Conservation (phyloP, 2,888 invertebrate genomes). For the Trileptium ribeirensis region DNA sequence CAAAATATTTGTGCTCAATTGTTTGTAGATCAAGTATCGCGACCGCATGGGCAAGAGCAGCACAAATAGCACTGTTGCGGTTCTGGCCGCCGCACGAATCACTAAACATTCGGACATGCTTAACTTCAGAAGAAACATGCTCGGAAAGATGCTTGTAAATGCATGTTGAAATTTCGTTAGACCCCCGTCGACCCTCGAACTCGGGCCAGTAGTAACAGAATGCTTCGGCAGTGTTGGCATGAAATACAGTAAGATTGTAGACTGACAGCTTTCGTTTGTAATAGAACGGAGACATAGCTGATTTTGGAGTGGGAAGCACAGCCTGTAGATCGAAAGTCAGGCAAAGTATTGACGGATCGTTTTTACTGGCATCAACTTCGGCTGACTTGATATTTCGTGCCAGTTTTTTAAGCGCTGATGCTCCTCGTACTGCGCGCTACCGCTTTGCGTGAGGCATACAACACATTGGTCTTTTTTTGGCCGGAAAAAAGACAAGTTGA, state of each 20-base stretch:
- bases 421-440: no score
- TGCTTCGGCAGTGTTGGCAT: background rate
- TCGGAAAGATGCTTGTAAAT: background rate
- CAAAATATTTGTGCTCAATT: conserved; percentile 1
- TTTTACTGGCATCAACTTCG: background rate
- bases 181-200: background rate
- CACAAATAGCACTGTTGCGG: background rate
- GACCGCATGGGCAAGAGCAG: background rate
- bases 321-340: background rate
- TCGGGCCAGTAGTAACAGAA: background rate
- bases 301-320: background rate
- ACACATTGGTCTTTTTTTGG: background rate
- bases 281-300: background rate
- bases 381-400: background rate
- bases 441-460: no score
- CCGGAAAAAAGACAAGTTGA: background rate
- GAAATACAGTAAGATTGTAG: background rate
- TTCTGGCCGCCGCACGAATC: conserved; percentile 23
- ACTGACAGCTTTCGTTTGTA: background rate
- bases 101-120: background rate
- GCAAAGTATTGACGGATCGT: background rate
- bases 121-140: background rate
- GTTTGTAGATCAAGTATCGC: background rate
- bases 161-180: background rate
- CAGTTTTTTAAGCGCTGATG: no score